These are phyloP conservation scores for Numenius phaeopus DNA, from an alignment of 2,797 vertebrate genomes.

Conservation along the genomic window DNA sequence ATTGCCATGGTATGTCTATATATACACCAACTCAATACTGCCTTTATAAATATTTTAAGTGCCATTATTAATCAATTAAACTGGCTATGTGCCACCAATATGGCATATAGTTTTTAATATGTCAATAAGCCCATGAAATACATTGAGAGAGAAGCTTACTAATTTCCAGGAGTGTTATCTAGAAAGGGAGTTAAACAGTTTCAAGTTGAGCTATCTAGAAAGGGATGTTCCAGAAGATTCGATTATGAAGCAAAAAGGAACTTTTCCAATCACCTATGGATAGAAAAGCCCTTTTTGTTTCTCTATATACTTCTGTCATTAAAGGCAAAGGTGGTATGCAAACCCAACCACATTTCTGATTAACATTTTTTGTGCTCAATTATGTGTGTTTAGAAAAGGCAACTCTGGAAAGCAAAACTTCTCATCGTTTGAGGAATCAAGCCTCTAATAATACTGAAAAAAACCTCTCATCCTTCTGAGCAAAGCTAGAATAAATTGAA, in stretches of 20 bases:
- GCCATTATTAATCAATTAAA: constrained; percentile 69
- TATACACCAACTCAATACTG: constrained; percentile 29
- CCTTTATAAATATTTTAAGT: constrained; percentile 69
- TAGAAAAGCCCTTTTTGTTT: neutral
- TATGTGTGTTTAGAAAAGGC: neutral
- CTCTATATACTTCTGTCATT: neutral
- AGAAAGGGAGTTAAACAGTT: constrained; percentile 40
- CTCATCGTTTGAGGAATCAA: neutral
- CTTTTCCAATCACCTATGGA: neutral
- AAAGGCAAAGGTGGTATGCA: neutral
- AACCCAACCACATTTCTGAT: neutral
- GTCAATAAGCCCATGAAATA: constrained; percentile 45
- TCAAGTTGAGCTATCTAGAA: constrained; percentile 44
- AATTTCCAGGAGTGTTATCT: constrained; percentile 39
- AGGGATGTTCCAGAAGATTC: neutral
- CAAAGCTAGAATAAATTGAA: neutral
- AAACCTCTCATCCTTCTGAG: neutral
- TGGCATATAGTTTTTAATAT: constrained; percentile 31
- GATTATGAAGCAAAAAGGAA: constrained; percentile 17
- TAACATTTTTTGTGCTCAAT: neutral
- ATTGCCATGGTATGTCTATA: constrained; percentile 10
- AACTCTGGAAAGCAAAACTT: neutral
- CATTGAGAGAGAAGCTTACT: constrained; percentile 58
- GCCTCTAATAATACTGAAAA: neutral
- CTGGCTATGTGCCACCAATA: constrained; percentile 9